Base-by-base conservation (phyloP, 2,113 vertebrate genomes). In the Sapayoa aenigma region DNA sequence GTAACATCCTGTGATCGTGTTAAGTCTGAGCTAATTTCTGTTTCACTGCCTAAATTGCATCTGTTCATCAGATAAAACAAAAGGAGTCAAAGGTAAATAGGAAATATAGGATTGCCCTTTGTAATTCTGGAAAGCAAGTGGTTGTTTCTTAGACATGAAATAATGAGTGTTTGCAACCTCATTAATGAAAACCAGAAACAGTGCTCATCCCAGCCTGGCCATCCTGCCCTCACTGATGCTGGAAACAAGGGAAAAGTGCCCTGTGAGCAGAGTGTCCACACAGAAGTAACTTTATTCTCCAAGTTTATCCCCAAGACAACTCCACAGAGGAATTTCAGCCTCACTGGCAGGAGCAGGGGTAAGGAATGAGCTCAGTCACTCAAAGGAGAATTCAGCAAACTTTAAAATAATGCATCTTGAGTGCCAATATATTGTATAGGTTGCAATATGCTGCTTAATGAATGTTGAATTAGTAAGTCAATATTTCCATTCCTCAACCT, bases 341-440 rank as follows among this genome's bases (percentile, higher is more conserved):
- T 85, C 30, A 0, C 20, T 78, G 73, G 55, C 79, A 52, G 33
- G 42, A 83, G 75, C 37, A 58, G 14, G 47, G 37, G 25, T 50
- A 14, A 74, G 89, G 68, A 77, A 56, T 27, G 73, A 88, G 55
- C 83, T 92, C 80, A 25, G 1, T 42, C 60, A 9, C 90, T 94
- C 56, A 53, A 89, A 97, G 22, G 73, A 79, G 72, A 84, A 75
- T 62, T 84, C 79, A 89, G 85, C 94, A 84, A 87, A 60, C 76
- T 90, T 84, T 23, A n/a, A 60, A 89, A 81, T 87, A 82, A 72
- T 75, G 80, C 73, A 35, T 72, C 68, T 28, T 3, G 73, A 15
- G 73, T 42, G 73, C 66, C 76, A 60, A 8, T 88, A 71, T 58
- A 73, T 93, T 87, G 73, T 74, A 11, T 58, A 78, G 85, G 73